Evolutionary conservation across 2,113 vertebrate genomes (phyloP), one percentile per base, ranked within the genome.

Genomic region (Macrotus californicus): DNA sequence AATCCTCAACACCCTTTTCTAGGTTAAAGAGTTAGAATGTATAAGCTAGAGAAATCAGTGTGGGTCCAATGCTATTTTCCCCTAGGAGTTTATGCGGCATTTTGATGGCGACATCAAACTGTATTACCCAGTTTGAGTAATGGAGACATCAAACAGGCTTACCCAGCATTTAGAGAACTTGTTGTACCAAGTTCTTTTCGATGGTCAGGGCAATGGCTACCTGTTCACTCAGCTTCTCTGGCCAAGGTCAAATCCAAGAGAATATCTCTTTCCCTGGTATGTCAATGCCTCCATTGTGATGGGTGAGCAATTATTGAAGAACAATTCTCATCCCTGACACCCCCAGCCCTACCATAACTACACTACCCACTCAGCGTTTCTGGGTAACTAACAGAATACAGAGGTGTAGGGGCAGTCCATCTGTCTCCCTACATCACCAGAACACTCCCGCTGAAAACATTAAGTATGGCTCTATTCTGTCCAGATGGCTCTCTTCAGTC

Each of bases 401-500:
- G 36, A 6, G 4, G 36, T 52, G 4, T 12, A 86, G 31, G 50
- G 36, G 39, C 31, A 94, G 85, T 72, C 70, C 91, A 88, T 77
- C 46, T 92, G 94, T 90, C 77, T 88, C 92, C 77, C 89, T 48
- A 36, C 19, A 67, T 73, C 34, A 91, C 50, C 56, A 93, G 56
- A 84, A 96, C 70, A 95, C 66, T 89, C 43, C 69, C 89, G 34
- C 64, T 73, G 24, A 26, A 84, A 36, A 93, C 50, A 93, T 59
- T 59, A 76, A 90, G 41, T 8, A 46, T 22, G 50, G 82, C 12
- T 89, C 67, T 88, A 64, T 94, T 89, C 83, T 64, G 52, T 67
- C 59, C 80, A 95, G 84, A 93, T 70, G 94, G 66, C 50, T 87
- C 67, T 76, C 88, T 92, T 93, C 46, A 96, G 39, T 67, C n/a